A percentile compares a stretch with the other conserved stretches of the same genome.
These are phyloP conservation scores for Pseudopodoces humilis DNA, from an alignment of 2,113 vertebrate genomes.

Conservation along the genomic window DNA sequence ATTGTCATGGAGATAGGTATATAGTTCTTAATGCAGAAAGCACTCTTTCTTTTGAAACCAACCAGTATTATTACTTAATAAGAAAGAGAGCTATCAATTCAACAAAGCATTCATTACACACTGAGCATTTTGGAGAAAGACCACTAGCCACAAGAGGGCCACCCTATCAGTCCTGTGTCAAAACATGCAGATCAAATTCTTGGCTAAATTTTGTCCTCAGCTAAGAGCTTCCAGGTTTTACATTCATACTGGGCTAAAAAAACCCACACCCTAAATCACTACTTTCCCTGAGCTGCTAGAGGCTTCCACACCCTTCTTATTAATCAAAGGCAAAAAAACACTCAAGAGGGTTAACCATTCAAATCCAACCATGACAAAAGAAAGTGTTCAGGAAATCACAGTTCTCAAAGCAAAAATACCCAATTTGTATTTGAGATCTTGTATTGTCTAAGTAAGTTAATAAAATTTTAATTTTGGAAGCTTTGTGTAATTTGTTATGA, in stretches of 20 bases:
- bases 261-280: fast-evolving
- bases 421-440: neutral
- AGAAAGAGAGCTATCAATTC: neutral
- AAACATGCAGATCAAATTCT: fast-evolving
- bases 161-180: fast-evolving
- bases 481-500: neutral
- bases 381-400: neutral
- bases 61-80: neutral
- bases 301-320: neutral
- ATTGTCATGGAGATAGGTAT: neutral
- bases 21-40: neutral
- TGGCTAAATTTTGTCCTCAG: neutral
- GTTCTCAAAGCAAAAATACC: neutral
- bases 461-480: neutral
- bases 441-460: neutral
- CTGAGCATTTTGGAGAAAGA: neutral
- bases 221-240: neutral
- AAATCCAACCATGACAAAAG: neutral
- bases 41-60: neutral
- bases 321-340: neutral
- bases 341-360: neutral
- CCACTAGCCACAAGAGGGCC: neutral
- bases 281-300: neutral
- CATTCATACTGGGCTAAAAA: neutral
- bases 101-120: neutral